A percentile compares a stretch with the other conserved stretches of the same genome.
phyloP scores from a whole-genome alignment of 30 jellyfish, hydroid and myxozoan genomes.

The Aurelia coerulea region DNA sequence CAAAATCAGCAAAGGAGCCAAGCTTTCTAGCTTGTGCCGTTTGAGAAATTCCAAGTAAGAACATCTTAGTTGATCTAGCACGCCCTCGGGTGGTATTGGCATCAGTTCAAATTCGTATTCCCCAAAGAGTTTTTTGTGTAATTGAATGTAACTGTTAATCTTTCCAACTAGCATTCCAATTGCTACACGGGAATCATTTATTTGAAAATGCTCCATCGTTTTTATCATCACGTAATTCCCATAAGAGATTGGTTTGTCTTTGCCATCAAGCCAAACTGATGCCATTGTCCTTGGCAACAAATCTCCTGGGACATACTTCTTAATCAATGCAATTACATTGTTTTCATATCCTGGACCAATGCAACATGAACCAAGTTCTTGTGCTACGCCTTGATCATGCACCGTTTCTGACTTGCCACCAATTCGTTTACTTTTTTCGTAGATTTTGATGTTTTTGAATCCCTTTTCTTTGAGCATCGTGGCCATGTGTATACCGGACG shows the following conservation, averaged over 20 bases:
- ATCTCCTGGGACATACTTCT: constrained; percentile 63
- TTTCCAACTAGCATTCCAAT: constrained; percentile 10
- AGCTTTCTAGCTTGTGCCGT: constrained; percentile 41
- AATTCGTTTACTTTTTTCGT: constrained; percentile 62
- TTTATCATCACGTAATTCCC: constrained; percentile 40
- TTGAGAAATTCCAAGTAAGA: constrained; percentile 54
- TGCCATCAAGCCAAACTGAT: constrained; percentile 80
- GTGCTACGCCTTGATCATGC: constrained; percentile 49
- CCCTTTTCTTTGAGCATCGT: constrained; percentile 69
- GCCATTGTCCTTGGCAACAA: constrained; percentile 54
- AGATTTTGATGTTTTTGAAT: constrained; percentile 69
- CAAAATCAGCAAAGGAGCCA: constrained; percentile 54
- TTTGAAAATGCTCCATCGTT: constrained; percentile 35
- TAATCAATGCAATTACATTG: constrained; percentile 54
- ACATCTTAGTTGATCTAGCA: constrained; percentile 33
- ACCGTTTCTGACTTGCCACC: constrained; percentile 91
- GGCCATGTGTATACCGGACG: constrained; percentile 95
- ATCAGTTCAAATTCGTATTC: constrained; percentile 64
- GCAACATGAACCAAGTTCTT: constrained; percentile 89
- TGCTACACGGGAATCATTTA: constrained; percentile 12
- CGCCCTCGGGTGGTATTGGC: constrained; percentile 68
- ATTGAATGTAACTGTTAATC: constrained; percentile 18
- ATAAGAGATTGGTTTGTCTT: constrained; percentile 41
- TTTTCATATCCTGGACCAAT: constrained; percentile 83
- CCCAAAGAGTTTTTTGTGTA: constrained; percentile 59